Base-by-base conservation (phyloP, 2,888 invertebrate genomes). In the Maniola hyperantus region DNA sequence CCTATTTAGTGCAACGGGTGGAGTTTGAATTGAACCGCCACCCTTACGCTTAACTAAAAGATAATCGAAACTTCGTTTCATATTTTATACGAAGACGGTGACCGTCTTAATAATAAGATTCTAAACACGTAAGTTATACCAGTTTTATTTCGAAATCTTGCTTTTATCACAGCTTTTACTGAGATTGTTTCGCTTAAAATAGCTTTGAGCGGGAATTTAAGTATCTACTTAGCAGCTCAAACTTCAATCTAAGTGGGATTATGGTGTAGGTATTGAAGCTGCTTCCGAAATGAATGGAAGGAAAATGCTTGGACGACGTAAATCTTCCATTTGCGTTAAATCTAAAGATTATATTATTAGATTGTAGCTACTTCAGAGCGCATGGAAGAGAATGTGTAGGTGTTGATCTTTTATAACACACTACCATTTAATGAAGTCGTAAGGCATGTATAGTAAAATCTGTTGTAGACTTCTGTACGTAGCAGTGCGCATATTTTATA, bases 171-270 rank as follows among this genome's bases (percentile, higher is more conserved):
- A 34, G 58, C 50, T 64, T 57, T 50, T 50, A 64, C 57, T 51
- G 57, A 51, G 50, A 50, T 64, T 58, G 58, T 58, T 64, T 48
- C 64, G 57, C 20, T 48, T 58, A 39, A 39, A 50, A 58, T 62
- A 62, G 51, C 51, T 62, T 62, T 39, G 36, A 50, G 48, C 20
- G 34, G 48, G 64, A 57, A 64, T 64, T 64, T 57, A 50, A 64
- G 64, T 57, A 39, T 48, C 48, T 64, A 57, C 57, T 57, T 50
- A 58, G 26, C 36, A 13, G 50, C 50, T 50, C n/a, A 20, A 64
- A 57, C 46, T 57, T 57, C 39, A 50, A 50, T 64, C 36, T 20
- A 20, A 64, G 39, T 57, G n/a, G 50, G 50, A 57, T 57, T 64
- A 34, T 53, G 13, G 20, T 54, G 54, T 36, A 34, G 13, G 15